Evolutionary conservation across 1,140 invertebrate species (phyloP).

Genomic region (Sarcophaga peregrina): DNA sequence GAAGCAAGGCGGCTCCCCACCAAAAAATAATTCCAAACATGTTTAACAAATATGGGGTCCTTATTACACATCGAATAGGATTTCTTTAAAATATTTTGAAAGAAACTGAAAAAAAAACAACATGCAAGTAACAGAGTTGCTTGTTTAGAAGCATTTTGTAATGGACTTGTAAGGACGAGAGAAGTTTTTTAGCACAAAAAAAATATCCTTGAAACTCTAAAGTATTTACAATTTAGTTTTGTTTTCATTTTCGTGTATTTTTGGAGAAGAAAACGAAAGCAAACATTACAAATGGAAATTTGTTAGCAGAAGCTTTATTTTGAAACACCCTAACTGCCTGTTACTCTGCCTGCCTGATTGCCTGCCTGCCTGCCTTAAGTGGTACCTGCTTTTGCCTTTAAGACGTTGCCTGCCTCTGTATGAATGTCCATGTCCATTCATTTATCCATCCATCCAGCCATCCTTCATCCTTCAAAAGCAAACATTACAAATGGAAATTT

Average conservation of each 20-base stretch:
- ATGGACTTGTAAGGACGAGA: background rate
- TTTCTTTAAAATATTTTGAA: too few relatives aligned
- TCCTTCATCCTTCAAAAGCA: too few relatives aligned
- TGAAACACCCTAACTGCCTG: background rate
- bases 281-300: background rate
- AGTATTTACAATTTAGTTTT: slow-evolving; percentile 1
- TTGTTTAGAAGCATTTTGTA: background rate
- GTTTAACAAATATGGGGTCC: background rate
- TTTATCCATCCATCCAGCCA: too few relatives aligned
- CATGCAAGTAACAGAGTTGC: background rate
- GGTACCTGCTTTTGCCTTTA: too few relatives aligned
- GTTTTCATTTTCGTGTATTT: background rate
- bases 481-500: slow-evolving; percentile 8
- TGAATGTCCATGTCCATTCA: too few relatives aligned
- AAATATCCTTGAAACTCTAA: background rate
- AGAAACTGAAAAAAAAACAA: too few relatives aligned
- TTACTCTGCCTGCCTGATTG: background rate
- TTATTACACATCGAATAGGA: background rate
- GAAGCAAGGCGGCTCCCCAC: too few relatives aligned
- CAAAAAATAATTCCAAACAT: background rate
- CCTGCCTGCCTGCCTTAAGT: background rate
- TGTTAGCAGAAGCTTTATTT: background rate
- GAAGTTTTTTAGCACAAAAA: background rate
- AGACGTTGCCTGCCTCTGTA: too few relatives aligned
- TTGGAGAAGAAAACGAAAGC: background rate